Percentiles rank a stretch among this genome's conserved stretches.
Conservation (phyloP, 2,888 invertebrate species). For the Galerucella pusilla region DNA sequence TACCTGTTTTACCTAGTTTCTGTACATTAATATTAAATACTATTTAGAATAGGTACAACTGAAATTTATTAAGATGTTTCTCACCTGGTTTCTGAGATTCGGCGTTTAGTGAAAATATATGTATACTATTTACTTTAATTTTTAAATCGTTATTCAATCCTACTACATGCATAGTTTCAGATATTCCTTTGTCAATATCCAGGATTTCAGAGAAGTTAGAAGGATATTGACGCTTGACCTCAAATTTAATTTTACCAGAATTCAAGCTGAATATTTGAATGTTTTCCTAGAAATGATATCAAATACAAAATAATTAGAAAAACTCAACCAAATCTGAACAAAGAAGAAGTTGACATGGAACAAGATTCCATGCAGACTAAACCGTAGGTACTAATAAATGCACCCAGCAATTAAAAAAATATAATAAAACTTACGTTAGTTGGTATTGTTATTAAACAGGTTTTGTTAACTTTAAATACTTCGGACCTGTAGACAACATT, state of each 20-base stretch:
- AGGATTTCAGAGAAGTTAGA: constrained; percentile 45
- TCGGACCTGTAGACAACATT: constrained; percentile 40
- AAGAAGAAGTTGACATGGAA: no score
- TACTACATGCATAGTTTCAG: constrained; percentile 47
- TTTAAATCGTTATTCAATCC: constrained; percentile 45
- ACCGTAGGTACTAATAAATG: no score
- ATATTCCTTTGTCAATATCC: constrained; percentile 45
- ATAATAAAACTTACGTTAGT: constrained; percentile 37
- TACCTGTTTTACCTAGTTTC: no score
- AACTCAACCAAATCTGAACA: no score
- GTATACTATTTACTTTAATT: constrained; percentile 47
- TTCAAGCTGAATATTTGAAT: constrained; percentile 33
- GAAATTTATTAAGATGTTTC: not conserved
- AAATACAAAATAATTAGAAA: not conserved
- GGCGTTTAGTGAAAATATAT: constrained; percentile 40
- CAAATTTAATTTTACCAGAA: constrained; percentile 34
- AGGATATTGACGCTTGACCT: constrained; percentile 29
- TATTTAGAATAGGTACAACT: no score
- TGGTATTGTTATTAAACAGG: constrained; percentile 41
- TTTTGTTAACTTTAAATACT: constrained; percentile 40
- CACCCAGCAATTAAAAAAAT: no score
- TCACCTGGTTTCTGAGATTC: not conserved
- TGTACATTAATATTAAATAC: no score
- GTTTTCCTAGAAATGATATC: constrained; percentile 42
- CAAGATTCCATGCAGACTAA: no score